Base-by-base conservation (phyloP, 1,140 invertebrate species). In the Trissolcus basalis region DNA sequence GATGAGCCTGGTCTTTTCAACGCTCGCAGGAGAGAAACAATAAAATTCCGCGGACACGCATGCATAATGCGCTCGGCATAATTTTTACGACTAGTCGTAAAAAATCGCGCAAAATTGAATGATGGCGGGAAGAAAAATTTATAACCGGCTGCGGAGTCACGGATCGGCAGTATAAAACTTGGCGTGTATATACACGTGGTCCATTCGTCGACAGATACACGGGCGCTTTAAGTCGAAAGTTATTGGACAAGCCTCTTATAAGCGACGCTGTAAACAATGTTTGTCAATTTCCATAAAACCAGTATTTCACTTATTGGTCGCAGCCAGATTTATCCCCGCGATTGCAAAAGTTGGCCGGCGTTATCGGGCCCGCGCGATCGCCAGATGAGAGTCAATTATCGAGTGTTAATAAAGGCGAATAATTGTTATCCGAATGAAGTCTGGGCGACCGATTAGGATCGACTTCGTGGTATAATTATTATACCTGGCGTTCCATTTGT, bases 51-150 rank as follows among this genome's bases (percentile, higher is more conserved):
- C 45, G 39, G 60, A 47, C 51, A 48, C 59, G 58, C 71, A 75
- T 75, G 63, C 71, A 70, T 76, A 76, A 70, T 76, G 65, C 39
- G 56, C 1, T 3, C 19, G 19, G 19, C 53, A 70, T 76, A 76
- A 82, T 83, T 83, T 83, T 84, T 82, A 83, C 79, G 80, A 83
- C 16, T 49, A 10, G n/a, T 45, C 68, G 47, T 77, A 78, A 79
- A 70, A 61, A 64, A 55, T 48, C 73, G 76, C 79, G 19, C 19
- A 27, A 80, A 81, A 80, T 81, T 82, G 78, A 82, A 82, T 80
- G 78, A 78, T 65, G 72, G 53, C 48, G 16, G 19, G 39, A 19
- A 8, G 63, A 64, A 54, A 81, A 80, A 81, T 82, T 81, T 81
- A 80, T 77, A 72, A 58, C 72, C 78, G n/a, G 12, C 13, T n/a